These are phyloP conservation scores for Echinarachnius parma DNA, from an alignment of 53 echinoderm and acorn worm genomes.

Conservation along the genomic window DNA sequence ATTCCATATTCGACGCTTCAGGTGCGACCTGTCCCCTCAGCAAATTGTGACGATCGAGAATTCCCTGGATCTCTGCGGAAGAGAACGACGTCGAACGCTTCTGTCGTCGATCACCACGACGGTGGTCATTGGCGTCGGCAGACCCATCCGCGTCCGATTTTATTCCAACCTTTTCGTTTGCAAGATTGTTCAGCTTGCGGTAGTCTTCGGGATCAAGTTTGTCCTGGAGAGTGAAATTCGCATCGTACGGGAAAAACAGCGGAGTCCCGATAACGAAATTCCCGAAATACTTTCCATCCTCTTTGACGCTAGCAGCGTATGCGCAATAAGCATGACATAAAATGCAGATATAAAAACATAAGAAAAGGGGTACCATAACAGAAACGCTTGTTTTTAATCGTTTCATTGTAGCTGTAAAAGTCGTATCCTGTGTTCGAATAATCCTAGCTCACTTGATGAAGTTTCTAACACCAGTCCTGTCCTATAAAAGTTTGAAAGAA, in stretches of 20 bases:
- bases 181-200: not conserved
- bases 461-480: no score
- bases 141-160: not conserved
- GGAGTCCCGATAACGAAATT: conserved; percentile 20
- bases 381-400: no score
- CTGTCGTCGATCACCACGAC: conserved; percentile 10
- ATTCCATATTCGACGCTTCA: conserved; percentile 69
- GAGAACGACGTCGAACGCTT: conserved; percentile 41
- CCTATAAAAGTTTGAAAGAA: no score
- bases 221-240: no score
- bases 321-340: no score
- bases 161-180: not conserved
- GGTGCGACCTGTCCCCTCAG: conserved; percentile 58
- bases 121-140: conserved; percentile 10
- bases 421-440: no score
- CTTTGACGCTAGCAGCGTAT: no score
- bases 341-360: no score
- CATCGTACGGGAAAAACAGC: conserved; percentile 4
- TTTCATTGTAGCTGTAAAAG: no score
- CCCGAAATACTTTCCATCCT: not conserved
- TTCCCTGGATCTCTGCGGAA: conserved; percentile 40
- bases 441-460: no score
- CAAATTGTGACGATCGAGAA: conserved; percentile 69
- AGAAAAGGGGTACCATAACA: no score
- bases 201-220: no score